Conservation (phyloP, 1,140 invertebrate species). For the Meloidogyne exigua region DNA sequence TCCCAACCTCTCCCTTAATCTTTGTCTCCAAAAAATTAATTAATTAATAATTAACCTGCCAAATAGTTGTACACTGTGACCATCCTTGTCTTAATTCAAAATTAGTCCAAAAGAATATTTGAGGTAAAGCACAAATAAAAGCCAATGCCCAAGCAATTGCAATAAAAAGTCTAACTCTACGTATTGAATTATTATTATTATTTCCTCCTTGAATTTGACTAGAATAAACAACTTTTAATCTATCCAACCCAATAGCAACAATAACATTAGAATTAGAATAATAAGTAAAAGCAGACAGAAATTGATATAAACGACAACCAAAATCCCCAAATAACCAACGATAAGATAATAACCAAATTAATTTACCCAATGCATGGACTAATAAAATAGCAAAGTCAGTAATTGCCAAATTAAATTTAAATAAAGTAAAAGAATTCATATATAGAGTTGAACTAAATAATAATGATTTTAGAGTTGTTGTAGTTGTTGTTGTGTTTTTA, state of each 20-base stretch:
- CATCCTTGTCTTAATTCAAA: slow-evolving; percentile 41
- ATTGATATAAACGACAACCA: slow-evolving; percentile 56
- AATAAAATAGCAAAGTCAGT: slow-evolving; percentile 58
- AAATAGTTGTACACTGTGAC: slow-evolving; percentile 56
- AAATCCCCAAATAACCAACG: slow-evolving; percentile 50
- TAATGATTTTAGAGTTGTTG: not conserved
- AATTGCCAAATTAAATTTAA: slow-evolving; percentile 54
- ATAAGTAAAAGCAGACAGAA: slow-evolving; percentile 57
- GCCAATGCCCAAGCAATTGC: slow-evolving; percentile 48
- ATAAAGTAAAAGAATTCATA: slow-evolving; percentile 48
- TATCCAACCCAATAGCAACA: slow-evolving; percentile 55
- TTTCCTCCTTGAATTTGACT: slow-evolving; percentile 14
- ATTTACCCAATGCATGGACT: slow-evolving; percentile 54
- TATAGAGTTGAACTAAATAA: slow-evolving; percentile 39
- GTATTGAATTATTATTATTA: slow-evolving; percentile 38
- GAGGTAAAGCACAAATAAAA: slow-evolving; percentile 50
- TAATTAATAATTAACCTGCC: slow-evolving; percentile 37
- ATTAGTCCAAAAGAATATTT: slow-evolving; percentile 53
- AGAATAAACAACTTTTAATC: slow-evolving; percentile 46
- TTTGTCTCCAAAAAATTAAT: too few relatives aligned
- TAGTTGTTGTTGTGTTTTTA: not conserved
- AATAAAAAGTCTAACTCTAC: slow-evolving; percentile 48
- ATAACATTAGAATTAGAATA: slow-evolving; percentile 57
- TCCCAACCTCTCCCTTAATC: too few relatives aligned
- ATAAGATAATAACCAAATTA: slow-evolving; percentile 53